Evolutionary conservation across 2,888 invertebrate species (phyloP), one percentile per base, ranked within the genome.

Genomic region (Alviniconcha strummeri): DNA sequence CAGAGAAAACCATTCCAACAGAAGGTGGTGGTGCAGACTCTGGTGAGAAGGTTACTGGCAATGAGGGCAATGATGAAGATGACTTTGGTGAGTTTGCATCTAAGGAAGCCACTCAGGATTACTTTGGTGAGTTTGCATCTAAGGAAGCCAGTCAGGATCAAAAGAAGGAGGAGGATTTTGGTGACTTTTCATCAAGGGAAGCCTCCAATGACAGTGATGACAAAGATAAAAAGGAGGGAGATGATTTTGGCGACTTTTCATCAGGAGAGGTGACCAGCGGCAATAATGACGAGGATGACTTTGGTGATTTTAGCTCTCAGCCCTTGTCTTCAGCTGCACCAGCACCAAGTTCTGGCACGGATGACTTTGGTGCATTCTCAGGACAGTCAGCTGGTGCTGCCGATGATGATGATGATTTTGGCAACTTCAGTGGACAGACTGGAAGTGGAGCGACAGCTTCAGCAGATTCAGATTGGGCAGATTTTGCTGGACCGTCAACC

Each of bases 401-500:
- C 55, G 79, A 78, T n/a, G 82, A 76, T 36, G 77, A 55, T 52
- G 76, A 69, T 71, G 77, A 77, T 56, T 74, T 84, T 75, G 84
- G 83, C 55, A 78, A 82, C 60, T 84, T 83, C 67, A 84, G 67
- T 71, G 36, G 55, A 13, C 80, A 79, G 9, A n/a, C 69, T 56
- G 77, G 60, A 15, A 57, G n/a, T 8, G 19, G 17, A 56, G 64
- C 8, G 7, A 60, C 57, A 13, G 82, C 55, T 19, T 57, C 80
- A 54, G 75, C 75, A 17, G 87, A 85, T 64, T 83, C 75, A 69
- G 86, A 75, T 0, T 87, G 86, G 86, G 86, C 86, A 80, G 79
- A 84, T 71, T 87, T 87, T 79, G 81, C 67, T 13, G 78, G 82
- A 8, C 15, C 83, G 52, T 57, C 52, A 36, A 78, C 36, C n/a